Base-by-base conservation (phyloP, 2,888 invertebrate genomes). In the Mactromeris polynyma region DNA sequence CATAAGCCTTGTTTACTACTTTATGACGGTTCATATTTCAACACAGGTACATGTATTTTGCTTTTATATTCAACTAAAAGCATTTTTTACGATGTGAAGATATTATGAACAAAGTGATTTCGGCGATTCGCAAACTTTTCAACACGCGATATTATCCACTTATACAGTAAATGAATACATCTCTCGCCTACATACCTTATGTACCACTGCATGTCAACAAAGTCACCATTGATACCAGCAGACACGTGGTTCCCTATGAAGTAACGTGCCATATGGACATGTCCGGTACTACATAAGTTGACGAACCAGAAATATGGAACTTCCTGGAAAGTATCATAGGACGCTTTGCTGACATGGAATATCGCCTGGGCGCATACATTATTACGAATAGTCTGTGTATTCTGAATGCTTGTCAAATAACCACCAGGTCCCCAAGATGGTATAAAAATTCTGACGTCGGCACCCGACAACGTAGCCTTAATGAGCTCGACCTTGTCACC, bases 371-470 rank as follows among this genome's bases (percentile, higher is more conserved):
- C 92, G 69, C 92, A 92, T 11, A 92, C 87, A 73, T 92, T 91
- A 77, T 92, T 92, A n/a, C 85, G 69, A 21, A 91, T 92, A 2
- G 92, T 90, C 84, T 92, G 92, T 54, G 90, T 91, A 54, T 91
- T 91, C 58, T 92, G 92, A 58, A 92, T 64, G 87, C 89, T 92
- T 85, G 92, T 92, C 38, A 92, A 73, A 46, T 92, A 92, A 19
- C 92, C 92, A 1, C 90, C 88, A 4, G 92, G 92, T 38, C 92
- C 92, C 92, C 92, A 90, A 21, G 93, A 91, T 19, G 93, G 93
- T 42, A 94, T 89, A 78, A 92, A 93, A n/a, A 93, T 83, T 42
- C 89, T 86, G 33, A 93, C 90, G n/a, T 93, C 92, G 19, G 90
- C 94, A 0, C 93, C 94, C 0, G 90, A 83, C 36, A 93, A 79